These are phyloP conservation scores for Urocyon cinereoargenteus DNA, from an alignment of 2,797 vertebrate genomes.

Conservation along the genomic window DNA sequence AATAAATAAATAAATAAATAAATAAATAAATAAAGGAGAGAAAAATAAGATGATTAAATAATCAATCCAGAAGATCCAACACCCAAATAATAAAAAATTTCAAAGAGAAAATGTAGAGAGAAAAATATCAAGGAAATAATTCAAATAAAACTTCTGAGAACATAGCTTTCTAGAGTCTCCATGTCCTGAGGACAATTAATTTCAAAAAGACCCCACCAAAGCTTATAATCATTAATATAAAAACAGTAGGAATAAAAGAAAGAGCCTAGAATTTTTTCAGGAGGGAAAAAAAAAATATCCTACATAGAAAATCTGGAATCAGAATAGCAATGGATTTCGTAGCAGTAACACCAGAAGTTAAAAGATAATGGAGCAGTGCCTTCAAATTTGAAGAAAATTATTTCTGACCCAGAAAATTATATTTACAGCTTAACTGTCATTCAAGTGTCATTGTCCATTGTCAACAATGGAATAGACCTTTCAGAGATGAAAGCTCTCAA, in stretches of 20 bases:
- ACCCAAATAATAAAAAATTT: background rate
- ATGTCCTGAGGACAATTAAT: background rate
- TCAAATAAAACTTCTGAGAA: background rate
- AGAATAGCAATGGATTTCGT: constrained; percentile 2
- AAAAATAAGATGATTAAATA: background rate
- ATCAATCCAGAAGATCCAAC: background rate
- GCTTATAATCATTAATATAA: background rate
- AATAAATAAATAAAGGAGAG: background rate
- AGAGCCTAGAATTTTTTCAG: background rate
- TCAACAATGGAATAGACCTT: background rate
- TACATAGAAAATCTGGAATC: background rate
- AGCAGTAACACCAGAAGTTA: constrained; percentile 5
- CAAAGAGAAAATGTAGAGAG: background rate
- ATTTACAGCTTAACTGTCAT: background rate
- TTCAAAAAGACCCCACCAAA: background rate
- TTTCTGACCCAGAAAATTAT: constrained; percentile 38
- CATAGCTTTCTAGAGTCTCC: background rate
- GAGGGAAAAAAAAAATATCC: background rate
- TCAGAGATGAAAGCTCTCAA: background rate
- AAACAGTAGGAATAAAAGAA: background rate
- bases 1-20: no score
- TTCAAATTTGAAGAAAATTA: constrained; percentile 18
- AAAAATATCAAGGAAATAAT: background rate
- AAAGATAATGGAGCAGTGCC: background rate
- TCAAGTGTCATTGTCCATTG: background rate